Evolutionary conservation across 2,113 vertebrate genomes (phyloP).

Genomic region (Gallinago undulata): DNA sequence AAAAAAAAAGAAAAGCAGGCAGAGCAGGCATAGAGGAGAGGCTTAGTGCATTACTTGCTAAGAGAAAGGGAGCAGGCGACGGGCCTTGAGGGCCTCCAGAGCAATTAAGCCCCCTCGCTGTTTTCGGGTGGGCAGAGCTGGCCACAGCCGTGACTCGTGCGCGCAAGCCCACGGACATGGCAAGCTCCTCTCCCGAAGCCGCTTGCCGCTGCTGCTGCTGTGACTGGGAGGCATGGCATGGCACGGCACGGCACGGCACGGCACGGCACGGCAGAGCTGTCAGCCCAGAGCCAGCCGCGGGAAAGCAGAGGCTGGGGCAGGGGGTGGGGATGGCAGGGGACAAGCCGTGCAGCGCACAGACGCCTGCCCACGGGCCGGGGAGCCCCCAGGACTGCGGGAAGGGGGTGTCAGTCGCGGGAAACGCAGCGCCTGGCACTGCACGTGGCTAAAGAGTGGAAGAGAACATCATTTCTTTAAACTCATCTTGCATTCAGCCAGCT

Average conservation of each 20-base stretch:
- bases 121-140: neutral
- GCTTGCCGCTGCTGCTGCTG: neutral
- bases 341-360: rapidly evolving
- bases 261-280: neutral
- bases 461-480: constrained; percentile 83
- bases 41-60: neutral
- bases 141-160: neutral
- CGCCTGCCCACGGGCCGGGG: rapidly evolving
- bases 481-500: constrained; percentile 86
- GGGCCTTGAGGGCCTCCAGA: neutral
- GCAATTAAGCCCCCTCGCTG: neutral
- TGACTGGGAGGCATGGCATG: neutral
- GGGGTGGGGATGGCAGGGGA: neutral
- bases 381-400: neutral
- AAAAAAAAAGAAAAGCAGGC: neutral
- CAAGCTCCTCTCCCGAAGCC: neutral
- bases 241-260: neutral
- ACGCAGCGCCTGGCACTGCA: neutral
- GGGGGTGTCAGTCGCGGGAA: neutral
- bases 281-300: neutral
- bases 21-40: neutral
- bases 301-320: neutral
- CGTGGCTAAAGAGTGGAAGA: constrained; percentile 51
- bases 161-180: neutral
- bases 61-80: neutral